A percentile compares a stretch with the other conserved stretches of the same genome.
These are phyloP conservation scores for Eilema griseolum DNA, from an alignment of 2,888 invertebrate species.

Conservation along the genomic window DNA sequence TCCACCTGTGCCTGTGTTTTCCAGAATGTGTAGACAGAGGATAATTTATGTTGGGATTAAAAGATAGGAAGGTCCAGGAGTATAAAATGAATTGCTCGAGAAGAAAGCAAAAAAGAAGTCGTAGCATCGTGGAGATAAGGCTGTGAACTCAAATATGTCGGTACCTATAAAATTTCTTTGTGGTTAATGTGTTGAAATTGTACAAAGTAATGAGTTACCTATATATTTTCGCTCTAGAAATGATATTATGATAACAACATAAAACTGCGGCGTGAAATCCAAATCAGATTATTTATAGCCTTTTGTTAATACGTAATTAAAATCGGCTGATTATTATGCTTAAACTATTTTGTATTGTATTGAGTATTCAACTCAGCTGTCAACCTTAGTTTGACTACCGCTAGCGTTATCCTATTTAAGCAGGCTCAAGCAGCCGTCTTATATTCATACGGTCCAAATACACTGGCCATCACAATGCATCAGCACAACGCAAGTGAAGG, in stretches of 20 bases:
- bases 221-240: background rate
- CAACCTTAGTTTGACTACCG: slow-evolving; percentile 49
- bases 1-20: background rate
- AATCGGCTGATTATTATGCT: slow-evolving; percentile 24
- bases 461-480: slow-evolving; percentile 84
- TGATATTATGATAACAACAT: background rate
- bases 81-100: background rate
- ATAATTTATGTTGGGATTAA: background rate
- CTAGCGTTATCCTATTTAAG: slow-evolving; percentile 63
- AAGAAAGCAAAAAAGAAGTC: background rate
- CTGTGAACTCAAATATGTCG: background rate
- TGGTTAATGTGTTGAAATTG: background rate
- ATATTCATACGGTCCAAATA: slow-evolving; percentile 81
- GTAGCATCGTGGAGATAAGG: background rate
- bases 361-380: slow-evolving; percentile 48
- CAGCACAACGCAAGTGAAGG: slow-evolving; percentile 83
- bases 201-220: background rate
- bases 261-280: background rate
- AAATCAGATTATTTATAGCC: background rate
- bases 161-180: background rate
- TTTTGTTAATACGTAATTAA: slow-evolving; percentile 11
- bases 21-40: background rate
- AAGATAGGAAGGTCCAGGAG: background rate
- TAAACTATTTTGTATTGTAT: slow-evolving; percentile 29
- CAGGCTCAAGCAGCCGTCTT: slow-evolving; percentile 67